phyloP scores from a whole-genome alignment of 2,797 vertebrate genomes.

The Centropyge bicolor region DNA sequence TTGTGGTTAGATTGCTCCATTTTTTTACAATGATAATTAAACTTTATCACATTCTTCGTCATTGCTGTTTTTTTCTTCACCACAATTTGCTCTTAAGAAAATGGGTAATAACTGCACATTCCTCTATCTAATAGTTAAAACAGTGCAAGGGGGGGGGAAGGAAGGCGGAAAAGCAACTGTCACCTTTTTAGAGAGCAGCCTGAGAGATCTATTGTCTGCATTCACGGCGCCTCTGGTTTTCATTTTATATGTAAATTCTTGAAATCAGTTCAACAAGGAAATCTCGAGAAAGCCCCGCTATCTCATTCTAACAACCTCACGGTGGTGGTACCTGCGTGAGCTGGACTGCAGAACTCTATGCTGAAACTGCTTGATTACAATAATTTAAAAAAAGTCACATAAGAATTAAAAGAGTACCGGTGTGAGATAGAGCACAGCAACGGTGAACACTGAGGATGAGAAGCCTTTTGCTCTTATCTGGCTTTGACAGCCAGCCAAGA shows the following conservation, averaged over 20 bases:
- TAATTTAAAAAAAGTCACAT: conserved; percentile 16
- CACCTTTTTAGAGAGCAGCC: conserved; percentile 13
- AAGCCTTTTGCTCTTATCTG: conserved; percentile 53
- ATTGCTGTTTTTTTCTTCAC: background rate
- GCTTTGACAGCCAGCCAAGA: conserved; percentile 40
- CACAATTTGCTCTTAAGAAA: background rate
- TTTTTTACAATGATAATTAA: background rate
- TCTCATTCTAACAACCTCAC: conserved; percentile 19
- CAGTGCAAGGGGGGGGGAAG: background rate
- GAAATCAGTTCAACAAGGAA: conserved; percentile 30
- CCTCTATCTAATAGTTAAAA: background rate
- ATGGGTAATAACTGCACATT: background rate
- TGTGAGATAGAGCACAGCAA: conserved; percentile 7
- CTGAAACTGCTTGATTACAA: conserved; percentile 6
- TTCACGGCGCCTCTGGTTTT: conserved; percentile 28
- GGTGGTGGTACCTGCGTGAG: background rate
- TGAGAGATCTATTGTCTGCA: conserved; percentile 31
- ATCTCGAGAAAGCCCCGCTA: conserved; percentile 7
- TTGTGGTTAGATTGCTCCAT: background rate
- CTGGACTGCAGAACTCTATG: background rate
- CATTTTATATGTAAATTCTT: conserved; percentile 55
- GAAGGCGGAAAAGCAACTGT: conserved; percentile 4
- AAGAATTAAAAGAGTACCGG: conserved; percentile 13
- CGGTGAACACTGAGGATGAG: conserved; percentile 15
- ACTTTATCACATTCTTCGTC: background rate